Evolutionary conservation across 2,113 vertebrate genomes (phyloP).

Genomic region (Scytalopus superciliaris): DNA sequence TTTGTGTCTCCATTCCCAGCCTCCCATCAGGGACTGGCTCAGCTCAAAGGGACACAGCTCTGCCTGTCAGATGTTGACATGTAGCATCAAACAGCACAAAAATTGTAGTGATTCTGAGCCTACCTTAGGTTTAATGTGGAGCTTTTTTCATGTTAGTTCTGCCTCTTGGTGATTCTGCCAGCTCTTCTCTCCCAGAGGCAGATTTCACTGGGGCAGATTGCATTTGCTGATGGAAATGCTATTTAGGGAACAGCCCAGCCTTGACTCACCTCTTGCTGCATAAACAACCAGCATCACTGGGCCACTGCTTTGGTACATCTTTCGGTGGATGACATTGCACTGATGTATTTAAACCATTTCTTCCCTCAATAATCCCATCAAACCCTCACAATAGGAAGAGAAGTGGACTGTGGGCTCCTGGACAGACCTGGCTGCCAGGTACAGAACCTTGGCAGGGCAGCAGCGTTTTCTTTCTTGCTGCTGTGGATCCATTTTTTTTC

Average conservation of each 20-base stretch:
- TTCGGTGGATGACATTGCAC: neutral
- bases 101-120: neutral
- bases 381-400: neutral
- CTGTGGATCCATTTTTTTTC: neutral
- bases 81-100: neutral
- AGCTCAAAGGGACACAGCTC: neutral
- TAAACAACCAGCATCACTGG: neutral
- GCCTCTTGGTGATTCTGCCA: neutral
- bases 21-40: neutral
- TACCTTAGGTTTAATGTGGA: neutral
- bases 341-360: neutral
- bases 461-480: neutral
- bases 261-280: neutral
- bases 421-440: neutral
- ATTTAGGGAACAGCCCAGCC: neutral
- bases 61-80: neutral
- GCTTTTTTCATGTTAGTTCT: neutral
- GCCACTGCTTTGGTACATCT: rapidly evolving
- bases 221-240: neutral
- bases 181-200: neutral
- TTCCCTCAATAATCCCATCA: neutral
- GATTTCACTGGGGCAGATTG: neutral
- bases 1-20: neutral
- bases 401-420: neutral
- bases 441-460: neutral